Base-by-base conservation (phyloP, 2,888 invertebrate genomes). In the Notodonta ziczac region DNA sequence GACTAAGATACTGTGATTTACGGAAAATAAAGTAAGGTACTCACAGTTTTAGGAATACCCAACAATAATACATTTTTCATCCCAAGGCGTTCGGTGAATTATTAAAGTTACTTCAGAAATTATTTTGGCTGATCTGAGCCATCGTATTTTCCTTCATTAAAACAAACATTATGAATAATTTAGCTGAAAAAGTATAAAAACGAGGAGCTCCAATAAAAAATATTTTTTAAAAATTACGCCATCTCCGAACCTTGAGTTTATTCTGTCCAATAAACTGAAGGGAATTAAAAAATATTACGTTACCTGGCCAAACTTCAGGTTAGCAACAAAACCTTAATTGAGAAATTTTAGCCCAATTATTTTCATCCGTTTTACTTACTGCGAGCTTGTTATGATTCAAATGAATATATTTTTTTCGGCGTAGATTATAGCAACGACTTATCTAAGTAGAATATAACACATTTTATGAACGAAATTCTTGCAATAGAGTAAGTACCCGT, bases 241-340 rank as follows among this genome's bases (percentile, higher is more conserved):
- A 52, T 67, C 66, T 63, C 67, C 66, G 63, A 66, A 71, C 67
- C 69, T 63, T 75, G 58, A 69, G 73, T 66, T 70, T 65, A 44
- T 61, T 66, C 70, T 66, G 75, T 66, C 60, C 63, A 66, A 70
- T 73, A 74, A 70, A 59, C 63, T 63, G 62, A 66, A 51, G 65
- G 66, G 69, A 65, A 75, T 69, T 67, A 61, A 71, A 66, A 67
- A 71, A 67, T 68, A 66, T 70, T 58, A 63, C 58, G 65, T 67
- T 66, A 62, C 65, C 61, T 39, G 57, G 60, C 52, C 54, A 32
- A 67, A 63, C 48, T 71, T 60, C 56, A 65, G 65, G 62, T 70
- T 69, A 64, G 52, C 62, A 67, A 69, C 67, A 66, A 61, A 35
- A 52, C 59, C 73, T 70, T 71, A 71, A 73, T 69, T 65, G 63